Base-by-base conservation (phyloP, 2,797 vertebrate species). In the Poeciliopsis infans region DNA sequence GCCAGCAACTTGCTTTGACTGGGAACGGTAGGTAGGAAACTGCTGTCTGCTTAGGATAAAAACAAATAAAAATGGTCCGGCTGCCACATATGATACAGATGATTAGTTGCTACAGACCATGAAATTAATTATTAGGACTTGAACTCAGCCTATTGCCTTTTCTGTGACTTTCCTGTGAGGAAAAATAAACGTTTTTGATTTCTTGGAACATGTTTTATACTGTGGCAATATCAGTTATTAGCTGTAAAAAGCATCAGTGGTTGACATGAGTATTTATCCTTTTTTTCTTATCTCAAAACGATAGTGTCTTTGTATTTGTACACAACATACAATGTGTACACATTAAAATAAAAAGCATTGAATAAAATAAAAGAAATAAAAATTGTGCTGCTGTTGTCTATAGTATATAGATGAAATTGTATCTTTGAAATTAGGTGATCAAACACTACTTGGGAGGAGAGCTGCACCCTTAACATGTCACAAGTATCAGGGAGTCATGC, bases 61-160 rank as follows among this genome's bases (percentile, higher is more conserved):
- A 86, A 91, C 92, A 94, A 87, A 81, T 86, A 86, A 93, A 90
- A 89, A 72, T 31, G 83, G 87, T 91, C 86, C 64, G 86, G 82
- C 82, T 90, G 89, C 90, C 93, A 94, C 89, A 93, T 94, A 93
- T 93, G 94, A 94, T 94, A 89, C 93, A 94, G 86, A 93, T 93
- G 93, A 95, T 95, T 95, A 94, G 87, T 84, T 91, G 81, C 87
- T 89, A 92, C 92, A 92, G 85, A 89, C 91, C 93, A 93, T 94
- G 93, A 93, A 91, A 95, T 94, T 85, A 84, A 94, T 95, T 93
- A 94, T 92, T 90, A 90, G 84, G 86, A 83, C 76, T 75, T 73
- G 57, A 86, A 83, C 79, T 92, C 88, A 92, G 90, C 86, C 88
- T 84, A 76, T 91, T 91, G 80, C 79, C 81, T 36, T 76, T 70